Conservation (phyloP, 2,797 vertebrate species). For the Phoebastria nigripes region DNA sequence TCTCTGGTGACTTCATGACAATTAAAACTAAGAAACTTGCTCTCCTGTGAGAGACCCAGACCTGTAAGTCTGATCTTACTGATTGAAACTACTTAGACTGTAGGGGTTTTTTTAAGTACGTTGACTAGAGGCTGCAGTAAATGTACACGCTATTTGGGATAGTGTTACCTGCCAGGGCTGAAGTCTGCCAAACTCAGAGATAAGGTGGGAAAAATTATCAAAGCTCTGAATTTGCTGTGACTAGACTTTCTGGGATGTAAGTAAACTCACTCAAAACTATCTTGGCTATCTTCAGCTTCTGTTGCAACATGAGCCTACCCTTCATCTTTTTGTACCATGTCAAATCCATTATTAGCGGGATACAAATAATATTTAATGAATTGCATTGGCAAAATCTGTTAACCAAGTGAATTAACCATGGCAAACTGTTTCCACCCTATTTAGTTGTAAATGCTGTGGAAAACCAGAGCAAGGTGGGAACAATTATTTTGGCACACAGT, state of each 20-base stretch:
- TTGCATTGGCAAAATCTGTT: not conserved
- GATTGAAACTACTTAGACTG: not conserved
- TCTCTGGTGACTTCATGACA: not conserved
- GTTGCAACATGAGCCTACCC: not conserved
- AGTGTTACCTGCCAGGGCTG: not conserved
- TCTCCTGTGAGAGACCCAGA: not conserved
- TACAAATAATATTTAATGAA: not conserved
- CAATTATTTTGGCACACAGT: not conserved
- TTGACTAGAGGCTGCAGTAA: not conserved
- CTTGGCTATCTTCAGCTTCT: not conserved
- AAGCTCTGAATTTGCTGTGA: not conserved
- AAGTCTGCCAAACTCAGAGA: not conserved
- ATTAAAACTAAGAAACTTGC: not conserved
- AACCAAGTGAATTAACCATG: not conserved
- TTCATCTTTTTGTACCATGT: not conserved
- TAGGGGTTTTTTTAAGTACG: not conserved
- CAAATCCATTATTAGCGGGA: not conserved
- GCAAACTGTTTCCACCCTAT: not conserved
- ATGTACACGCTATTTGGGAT: accelerated
- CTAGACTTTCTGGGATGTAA: not conserved
- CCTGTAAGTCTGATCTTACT: not conserved
- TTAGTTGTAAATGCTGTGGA: not conserved
- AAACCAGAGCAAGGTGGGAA: not conserved
- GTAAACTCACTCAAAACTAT: not conserved
- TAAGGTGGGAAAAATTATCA: not conserved